Conservation (phyloP, 2,113 vertebrate species). For the Catharus fuscescens region DNA sequence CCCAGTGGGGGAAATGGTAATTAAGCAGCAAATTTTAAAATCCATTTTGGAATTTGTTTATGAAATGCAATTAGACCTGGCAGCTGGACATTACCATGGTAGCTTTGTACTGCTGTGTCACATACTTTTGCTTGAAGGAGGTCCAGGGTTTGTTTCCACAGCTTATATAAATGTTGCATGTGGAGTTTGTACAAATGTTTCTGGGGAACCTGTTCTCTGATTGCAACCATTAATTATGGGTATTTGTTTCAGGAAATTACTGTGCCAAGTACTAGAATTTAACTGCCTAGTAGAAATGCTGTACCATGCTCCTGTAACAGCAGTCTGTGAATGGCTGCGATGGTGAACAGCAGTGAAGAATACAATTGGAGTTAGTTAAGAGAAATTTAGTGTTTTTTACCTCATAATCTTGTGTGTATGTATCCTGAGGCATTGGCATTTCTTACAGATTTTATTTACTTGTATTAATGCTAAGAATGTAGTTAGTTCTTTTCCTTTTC, state of each 20-base stretch:
- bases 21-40: conserved; percentile 25
- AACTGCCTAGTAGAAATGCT: background rate
- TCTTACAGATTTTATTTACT: background rate
- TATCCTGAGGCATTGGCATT: background rate
- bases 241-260: background rate
- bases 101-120: background rate
- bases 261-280: background rate
- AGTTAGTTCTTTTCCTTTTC: background rate
- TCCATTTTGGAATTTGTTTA: background rate
- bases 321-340: background rate
- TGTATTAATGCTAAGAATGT: background rate
- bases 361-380: background rate
- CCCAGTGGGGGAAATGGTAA: background rate
- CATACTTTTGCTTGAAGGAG: background rate
- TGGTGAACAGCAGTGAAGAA: background rate
- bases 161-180: background rate
- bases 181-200: background rate
- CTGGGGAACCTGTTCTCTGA: background rate
- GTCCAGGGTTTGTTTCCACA: background rate
- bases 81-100: background rate
- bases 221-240: background rate
- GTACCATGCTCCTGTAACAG: background rate
- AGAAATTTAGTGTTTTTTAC: background rate
- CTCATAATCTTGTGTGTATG: background rate
- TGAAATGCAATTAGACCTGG: conserved; percentile 8